These are phyloP conservation scores for Lycaon pictus DNA, from an alignment of 2,113 vertebrate species.

Conservation along the genomic window DNA sequence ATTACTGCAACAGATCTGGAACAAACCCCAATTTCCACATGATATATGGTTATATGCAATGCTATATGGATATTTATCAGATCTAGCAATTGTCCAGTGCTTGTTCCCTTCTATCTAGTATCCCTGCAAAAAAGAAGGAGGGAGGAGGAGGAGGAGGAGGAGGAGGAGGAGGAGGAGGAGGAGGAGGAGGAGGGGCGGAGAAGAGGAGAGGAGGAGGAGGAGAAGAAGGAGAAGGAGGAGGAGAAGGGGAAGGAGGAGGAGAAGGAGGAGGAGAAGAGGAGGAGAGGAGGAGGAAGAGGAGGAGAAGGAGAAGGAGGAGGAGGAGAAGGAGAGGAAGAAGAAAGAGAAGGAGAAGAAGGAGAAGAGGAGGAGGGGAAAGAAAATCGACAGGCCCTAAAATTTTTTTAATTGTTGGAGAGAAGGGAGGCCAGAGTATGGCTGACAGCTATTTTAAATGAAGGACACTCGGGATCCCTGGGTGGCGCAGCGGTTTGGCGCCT, in stretches of 20 bases:
- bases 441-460: neutral
- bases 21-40: neutral
- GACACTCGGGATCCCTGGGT: neutral
- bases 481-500: no score
- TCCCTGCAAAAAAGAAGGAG: no score
- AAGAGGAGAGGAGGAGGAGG: no score
- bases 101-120: neutral
- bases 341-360: no score
- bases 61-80: neutral
- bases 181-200: accelerated
- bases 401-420: neutral
- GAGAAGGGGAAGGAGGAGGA: accelerated
- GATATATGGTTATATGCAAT: neutral
- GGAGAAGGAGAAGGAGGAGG: no score
- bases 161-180: no score
- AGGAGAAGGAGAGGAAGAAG: no score
- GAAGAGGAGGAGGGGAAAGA: neutral
- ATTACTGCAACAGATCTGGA: neutral
- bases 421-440: neutral
- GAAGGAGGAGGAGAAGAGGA: no score
- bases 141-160: no score
- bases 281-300: no score
- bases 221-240: no score
- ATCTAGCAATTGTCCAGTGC: neutral
- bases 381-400: neutral